Conservation (phyloP, 2,888 invertebrate species). For the Phyllotreta cruciferae region DNA sequence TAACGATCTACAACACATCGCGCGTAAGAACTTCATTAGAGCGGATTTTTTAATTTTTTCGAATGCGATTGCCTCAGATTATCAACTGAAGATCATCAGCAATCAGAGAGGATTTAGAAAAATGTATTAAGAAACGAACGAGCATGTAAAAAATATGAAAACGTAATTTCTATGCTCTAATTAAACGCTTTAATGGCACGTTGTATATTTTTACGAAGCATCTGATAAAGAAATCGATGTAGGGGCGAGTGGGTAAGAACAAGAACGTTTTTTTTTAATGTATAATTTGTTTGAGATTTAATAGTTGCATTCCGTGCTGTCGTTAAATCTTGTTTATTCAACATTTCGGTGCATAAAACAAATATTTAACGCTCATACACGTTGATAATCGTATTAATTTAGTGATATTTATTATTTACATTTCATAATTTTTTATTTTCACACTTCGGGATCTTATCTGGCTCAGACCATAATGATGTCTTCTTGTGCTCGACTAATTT, state of each 20-base stretch:
- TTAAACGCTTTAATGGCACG: conserved; percentile 30
- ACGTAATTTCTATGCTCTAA: conserved; percentile 37
- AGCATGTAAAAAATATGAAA: conserved; percentile 34
- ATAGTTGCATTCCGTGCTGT: too few species aligned
- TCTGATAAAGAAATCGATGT: conserved; percentile 19
- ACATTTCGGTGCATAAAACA: conserved; percentile 26
- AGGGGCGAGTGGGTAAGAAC: conserved; percentile 1
- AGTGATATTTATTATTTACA: conserved; percentile 37
- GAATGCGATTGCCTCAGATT: conserved; percentile 12
- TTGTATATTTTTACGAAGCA: conserved; percentile 22
- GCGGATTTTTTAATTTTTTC: conserved; percentile 7
- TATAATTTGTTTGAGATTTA: too few species aligned
- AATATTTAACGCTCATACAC: conserved; percentile 20
- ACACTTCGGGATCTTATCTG: conserved; percentile 34
- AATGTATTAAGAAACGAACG: conserved; percentile 29
- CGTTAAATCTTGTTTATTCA: background rate
- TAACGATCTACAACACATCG: background rate
- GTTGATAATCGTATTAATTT: conserved; percentile 26
- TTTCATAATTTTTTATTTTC: conserved; percentile 39
- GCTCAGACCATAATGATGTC: conserved; percentile 26
- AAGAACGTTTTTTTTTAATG: too few species aligned
- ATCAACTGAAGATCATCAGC: conserved; percentile 19
- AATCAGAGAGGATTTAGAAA: conserved; percentile 17
- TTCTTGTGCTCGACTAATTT: conserved; percentile 29
- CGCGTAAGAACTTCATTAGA: conserved; percentile 18